Evolutionary conservation across 2,113 vertebrate genomes (phyloP), one percentile per base, ranked within the genome.

Genomic region (Patagioenas fasciata): DNA sequence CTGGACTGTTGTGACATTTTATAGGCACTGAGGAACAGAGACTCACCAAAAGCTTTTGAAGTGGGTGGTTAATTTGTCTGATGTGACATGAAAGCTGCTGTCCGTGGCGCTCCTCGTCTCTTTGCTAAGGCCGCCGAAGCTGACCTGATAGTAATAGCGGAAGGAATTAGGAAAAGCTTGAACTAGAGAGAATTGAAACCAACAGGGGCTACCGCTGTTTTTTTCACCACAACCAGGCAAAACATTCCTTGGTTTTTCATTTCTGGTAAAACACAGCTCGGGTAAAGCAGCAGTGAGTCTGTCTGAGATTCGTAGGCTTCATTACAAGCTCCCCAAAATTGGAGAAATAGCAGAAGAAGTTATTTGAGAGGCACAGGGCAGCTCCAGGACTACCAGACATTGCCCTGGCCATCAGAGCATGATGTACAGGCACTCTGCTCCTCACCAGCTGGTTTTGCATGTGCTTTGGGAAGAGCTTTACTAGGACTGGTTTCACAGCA

Each of bases 41-140:
- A 26, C 67, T 95, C 64, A 71, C 9, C 4, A 3, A 50, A 88
- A 84, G 69, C 61, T 78, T 95, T 93, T 88, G 88, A 93, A 88
- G 82, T 90, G 77, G 80, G 85, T 90, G 72, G 87, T 78, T 93
- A 89, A 93, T 94, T 92, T 96, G 65, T 58, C 80, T 93, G 91
- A 91, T 60, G 80, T 74, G 92, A 95, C 90, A 92, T 82, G 74
- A 94, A 94, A 93, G 87, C 85, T 94, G 82, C 92, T 94, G 95
- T 93, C 93, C 77, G 0, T 11, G 5, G 61, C 66, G 2, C 40
- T 91, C 73, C 19, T 50, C 17, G 12, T 80, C 80, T 79, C 79
- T 73, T 65, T n/a, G 42, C 83, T 42, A 51, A 51, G 1, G 2
- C 42, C 0, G 3, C 29, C 0, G 6, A 70, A 90, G 47, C 60